These are phyloP conservation scores for Smithornis capensis DNA, from an alignment of 2,113 vertebrate genomes.

Conservation along the genomic window DNA sequence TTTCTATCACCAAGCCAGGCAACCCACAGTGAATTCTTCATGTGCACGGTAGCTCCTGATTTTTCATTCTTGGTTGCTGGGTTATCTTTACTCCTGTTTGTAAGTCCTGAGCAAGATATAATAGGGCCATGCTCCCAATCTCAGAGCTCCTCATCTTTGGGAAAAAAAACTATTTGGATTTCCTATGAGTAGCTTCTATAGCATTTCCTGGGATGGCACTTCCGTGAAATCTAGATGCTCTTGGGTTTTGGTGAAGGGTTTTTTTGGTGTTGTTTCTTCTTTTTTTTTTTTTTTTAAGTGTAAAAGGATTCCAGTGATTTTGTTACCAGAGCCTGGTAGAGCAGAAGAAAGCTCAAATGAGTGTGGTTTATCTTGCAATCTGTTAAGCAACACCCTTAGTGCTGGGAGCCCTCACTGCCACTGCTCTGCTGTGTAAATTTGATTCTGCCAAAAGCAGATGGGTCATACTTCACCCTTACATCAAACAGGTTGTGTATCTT, in stretches of 20 bases:
- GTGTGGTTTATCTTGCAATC: background rate
- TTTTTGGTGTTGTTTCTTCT: background rate
- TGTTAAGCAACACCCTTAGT: background rate
- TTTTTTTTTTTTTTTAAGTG: background rate
- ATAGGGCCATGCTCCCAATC: accelerated
- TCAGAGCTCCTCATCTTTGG: background rate
- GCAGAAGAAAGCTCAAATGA: background rate
- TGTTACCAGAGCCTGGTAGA: background rate
- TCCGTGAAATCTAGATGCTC: background rate
- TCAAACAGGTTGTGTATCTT: background rate
- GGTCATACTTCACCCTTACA: background rate
- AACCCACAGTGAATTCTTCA: accelerated
- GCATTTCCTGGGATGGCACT: background rate
- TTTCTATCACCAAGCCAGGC: background rate
- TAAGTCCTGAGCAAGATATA: background rate
- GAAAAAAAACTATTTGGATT: background rate
- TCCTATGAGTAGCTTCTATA: background rate
- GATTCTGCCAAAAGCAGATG: background rate
- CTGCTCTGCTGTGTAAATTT: accelerated
- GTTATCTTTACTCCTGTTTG: background rate
- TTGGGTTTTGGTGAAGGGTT: background rate
- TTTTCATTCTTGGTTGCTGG: background rate
- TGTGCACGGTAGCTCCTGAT: background rate
- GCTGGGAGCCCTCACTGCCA: background rate
- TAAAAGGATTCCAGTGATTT: background rate